phyloP scores from a whole-genome alignment of 2,888 invertebrate species.

The Eucriotettix oculatus region DNA sequence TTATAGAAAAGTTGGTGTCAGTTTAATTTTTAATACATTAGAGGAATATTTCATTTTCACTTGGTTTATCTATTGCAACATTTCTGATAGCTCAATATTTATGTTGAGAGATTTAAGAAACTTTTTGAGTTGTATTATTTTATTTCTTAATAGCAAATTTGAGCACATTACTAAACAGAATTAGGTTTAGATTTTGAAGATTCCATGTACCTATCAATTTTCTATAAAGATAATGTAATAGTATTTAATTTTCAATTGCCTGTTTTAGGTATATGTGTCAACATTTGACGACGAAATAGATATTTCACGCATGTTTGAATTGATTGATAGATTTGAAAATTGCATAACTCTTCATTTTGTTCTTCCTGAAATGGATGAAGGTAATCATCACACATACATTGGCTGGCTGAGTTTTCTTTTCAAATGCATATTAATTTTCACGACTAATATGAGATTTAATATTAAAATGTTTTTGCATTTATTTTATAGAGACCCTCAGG shows the following conservation, averaged over 20 bases:
- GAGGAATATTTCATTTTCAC: too few relatives aligned
- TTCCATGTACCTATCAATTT: too few relatives aligned
- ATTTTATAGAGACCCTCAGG: constrained; percentile 28
- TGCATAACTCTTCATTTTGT: constrained; percentile 43
- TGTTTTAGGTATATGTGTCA: constrained; percentile 29
- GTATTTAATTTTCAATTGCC: background rate
- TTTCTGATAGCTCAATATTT: too few relatives aligned
- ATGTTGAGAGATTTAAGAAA: too few relatives aligned
- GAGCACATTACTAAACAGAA: too few relatives aligned
- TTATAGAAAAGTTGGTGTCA: too few relatives aligned
- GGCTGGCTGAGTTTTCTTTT: background rate
- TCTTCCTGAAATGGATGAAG: constrained; percentile 43
- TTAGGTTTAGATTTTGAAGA: too few relatives aligned
- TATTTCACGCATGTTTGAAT: constrained; percentile 29
- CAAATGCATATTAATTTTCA: background rate
- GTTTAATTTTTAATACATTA: too few relatives aligned
- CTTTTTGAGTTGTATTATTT: too few relatives aligned
- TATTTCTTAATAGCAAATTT: too few relatives aligned
- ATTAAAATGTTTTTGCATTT: background rate
- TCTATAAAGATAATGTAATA: too few relatives aligned
- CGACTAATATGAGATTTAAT: background rate
- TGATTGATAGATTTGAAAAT: constrained; percentile 39
- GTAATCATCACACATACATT: constrained; percentile 24
- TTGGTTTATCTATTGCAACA: too few relatives aligned
- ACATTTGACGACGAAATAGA: constrained; percentile 12